Evolutionary conservation across 2,888 invertebrate species (phyloP), one percentile per base, ranked within the genome.

Genomic region (Ernsta delagoae): DNA sequence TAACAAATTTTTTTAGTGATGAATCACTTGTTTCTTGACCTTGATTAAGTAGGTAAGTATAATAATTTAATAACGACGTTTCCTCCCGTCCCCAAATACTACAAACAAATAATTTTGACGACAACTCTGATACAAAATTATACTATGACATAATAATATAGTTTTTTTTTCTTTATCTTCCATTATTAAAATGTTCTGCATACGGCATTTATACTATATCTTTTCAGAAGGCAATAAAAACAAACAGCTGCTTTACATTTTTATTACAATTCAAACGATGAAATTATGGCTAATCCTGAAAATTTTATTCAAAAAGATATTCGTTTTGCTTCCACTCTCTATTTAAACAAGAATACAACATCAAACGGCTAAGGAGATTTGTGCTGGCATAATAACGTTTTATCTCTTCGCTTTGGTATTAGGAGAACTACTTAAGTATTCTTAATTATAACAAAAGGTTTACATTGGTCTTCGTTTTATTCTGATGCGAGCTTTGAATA

Each of bases 381-480:
- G 63, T 69, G 69, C 63, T 39, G 63, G 63, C 69, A 59, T 69
- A 69, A 69, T 53, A 68, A 62, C 62, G 69, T 69, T 64, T 64
- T 69, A 69, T 69, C 63, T 69, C 63, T 43, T 56, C 39, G 64
- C 34, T 50, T 69, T 48, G 36, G 41, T 57, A 56, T 56, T 57
- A 57, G 3, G 65, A 67, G 59, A 57, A 70, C 70, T 68, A 57
- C 53, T 72, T 72, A 71, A 68, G 65, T 68, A 68, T 63, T 54
- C 62, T 68, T 66, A 70, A 73, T 73, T 72, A 70, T 71, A 68
- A 59, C 71, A 73, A 72, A 70, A 71, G 50, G 67, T 72, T 72
- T 66, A 61, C 62, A 70, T 60, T 60, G 34, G 62, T 63, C 70
- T 48, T 5, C 39, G 12, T 5, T 56, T 56, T 34, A 11, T 34